Conservation (phyloP, 2,797 vertebrate genomes). For the Lates japonicus region DNA sequence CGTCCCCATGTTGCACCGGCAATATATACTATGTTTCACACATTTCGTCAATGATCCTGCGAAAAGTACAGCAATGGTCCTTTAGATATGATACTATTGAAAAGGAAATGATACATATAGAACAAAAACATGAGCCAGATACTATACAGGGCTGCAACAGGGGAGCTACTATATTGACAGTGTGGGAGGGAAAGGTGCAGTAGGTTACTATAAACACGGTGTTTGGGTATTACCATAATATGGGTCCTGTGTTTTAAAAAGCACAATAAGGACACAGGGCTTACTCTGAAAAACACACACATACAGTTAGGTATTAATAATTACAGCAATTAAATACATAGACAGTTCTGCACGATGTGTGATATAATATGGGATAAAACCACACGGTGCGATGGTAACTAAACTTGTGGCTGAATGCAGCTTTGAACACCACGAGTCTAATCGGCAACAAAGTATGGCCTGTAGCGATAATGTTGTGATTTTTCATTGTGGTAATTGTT, state of each 20-base stretch:
- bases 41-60: background rate
- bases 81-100: background rate
- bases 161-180: background rate
- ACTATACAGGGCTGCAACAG: background rate
- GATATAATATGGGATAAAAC: background rate
- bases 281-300: background rate
- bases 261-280: background rate
- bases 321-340: background rate
- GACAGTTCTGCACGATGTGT: background rate
- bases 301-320: background rate
- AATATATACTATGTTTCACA: background rate
- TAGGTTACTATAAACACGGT: background rate
- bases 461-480: conserved; percentile 16
- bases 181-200: conserved; percentile 3
- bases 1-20: background rate
- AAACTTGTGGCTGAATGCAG: background rate
- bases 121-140: background rate
- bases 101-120: background rate
- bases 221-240: background rate
- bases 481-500: conserved; percentile 27
- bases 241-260: background rate
- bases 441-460: background rate
- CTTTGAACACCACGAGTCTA: background rate
- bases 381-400: background rate
- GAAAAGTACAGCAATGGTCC: background rate